These are phyloP conservation scores for Lates calcarifer DNA, from an alignment of 2,113 vertebrate genomes.

Conservation along the genomic window DNA sequence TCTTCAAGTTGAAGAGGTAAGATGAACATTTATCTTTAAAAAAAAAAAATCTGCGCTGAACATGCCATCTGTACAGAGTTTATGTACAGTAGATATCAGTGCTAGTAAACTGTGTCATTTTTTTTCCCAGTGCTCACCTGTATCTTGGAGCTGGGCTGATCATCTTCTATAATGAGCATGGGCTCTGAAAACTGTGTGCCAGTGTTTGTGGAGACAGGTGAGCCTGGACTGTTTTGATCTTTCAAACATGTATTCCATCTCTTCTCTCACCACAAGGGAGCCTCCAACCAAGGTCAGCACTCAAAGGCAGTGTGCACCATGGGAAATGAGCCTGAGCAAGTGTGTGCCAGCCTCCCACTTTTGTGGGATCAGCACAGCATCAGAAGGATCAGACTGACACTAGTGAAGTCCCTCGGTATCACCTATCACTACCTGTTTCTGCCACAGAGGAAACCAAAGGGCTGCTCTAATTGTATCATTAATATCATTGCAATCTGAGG, in stretches of 20 bases:
- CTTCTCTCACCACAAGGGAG: constrained; percentile 80
- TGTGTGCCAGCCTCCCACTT: constrained; percentile 61
- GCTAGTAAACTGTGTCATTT: constrained; percentile 31
- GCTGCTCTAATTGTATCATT: constrained; percentile 78
- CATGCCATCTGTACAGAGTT: neutral
- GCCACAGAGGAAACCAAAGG: constrained; percentile 66
- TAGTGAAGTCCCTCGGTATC: constrained; percentile 77
- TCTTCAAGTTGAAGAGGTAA: neutral
- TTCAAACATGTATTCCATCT: constrained; percentile 85
- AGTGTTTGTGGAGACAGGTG: constrained; percentile 76
- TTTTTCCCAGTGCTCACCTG: constrained; percentile 26
- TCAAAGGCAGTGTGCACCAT: constrained; percentile 77
- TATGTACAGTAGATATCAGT: neutral
- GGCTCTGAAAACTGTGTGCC: constrained; percentile 25
- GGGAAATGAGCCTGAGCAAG: constrained; percentile 71
- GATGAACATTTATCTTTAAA: too few relatives aligned
- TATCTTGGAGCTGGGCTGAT: constrained; percentile 52
- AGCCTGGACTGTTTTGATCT: constrained; percentile 80
- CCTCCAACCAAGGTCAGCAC: constrained; percentile 80
- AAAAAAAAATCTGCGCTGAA: neutral
- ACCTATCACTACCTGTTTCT: constrained; percentile 79
- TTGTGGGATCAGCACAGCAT: constrained; percentile 75
- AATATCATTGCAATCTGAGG: constrained; percentile 74
- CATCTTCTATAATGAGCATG: constrained; percentile 61
- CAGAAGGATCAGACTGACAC: constrained; percentile 80